These are phyloP conservation scores for Prosapia bicincta DNA, from an alignment of 2,888 invertebrate species.

Conservation along the genomic window DNA sequence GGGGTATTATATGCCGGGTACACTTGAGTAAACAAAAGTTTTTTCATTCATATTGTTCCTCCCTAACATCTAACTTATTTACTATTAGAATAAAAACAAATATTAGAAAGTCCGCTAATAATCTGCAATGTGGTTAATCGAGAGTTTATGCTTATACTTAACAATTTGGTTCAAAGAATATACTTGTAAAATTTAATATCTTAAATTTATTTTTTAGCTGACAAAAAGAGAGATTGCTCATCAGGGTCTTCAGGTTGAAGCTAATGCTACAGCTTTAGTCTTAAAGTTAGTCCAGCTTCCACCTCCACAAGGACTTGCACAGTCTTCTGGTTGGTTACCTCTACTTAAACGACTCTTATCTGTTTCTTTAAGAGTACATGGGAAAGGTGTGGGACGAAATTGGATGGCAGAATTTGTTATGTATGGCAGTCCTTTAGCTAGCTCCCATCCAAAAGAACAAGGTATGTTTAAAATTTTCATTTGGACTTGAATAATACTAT, in stretches of 20 bases:
- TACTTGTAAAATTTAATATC: too few relatives aligned
- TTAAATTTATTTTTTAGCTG: slow-evolving; percentile 53
- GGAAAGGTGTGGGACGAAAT: slow-evolving; percentile 46
- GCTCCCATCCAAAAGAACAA: slow-evolving; percentile 79
- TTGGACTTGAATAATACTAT: too few relatives aligned
- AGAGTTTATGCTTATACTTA: too few relatives aligned
- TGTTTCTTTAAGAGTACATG: slow-evolving; percentile 76
- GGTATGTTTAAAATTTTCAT: slow-evolving; percentile 48
- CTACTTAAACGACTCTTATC: slow-evolving; percentile 77
- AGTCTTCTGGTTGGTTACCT: slow-evolving; percentile 58
- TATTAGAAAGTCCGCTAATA: too few relatives aligned
- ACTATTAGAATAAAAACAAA: too few relatives aligned
- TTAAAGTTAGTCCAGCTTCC: slow-evolving; percentile 76
- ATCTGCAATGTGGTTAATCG: too few relatives aligned
- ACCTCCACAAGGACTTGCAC: slow-evolving; percentile 51
- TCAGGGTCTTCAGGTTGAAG: slow-evolving; percentile 90
- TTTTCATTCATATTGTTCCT: too few relatives aligned
- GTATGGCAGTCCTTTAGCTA: slow-evolving; percentile 74
- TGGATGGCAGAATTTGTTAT: slow-evolving; percentile 93
- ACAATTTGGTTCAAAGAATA: too few relatives aligned
- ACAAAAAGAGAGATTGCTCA: slow-evolving; percentile 80
- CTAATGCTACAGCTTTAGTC: slow-evolving; percentile 82
- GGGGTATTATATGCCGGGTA: too few relatives aligned
- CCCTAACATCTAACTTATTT: too few relatives aligned
- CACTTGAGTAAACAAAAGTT: too few relatives aligned